Evolutionary conservation across 2,888 invertebrate genomes (phyloP).

Genomic region (Eubasilissa splendida): DNA sequence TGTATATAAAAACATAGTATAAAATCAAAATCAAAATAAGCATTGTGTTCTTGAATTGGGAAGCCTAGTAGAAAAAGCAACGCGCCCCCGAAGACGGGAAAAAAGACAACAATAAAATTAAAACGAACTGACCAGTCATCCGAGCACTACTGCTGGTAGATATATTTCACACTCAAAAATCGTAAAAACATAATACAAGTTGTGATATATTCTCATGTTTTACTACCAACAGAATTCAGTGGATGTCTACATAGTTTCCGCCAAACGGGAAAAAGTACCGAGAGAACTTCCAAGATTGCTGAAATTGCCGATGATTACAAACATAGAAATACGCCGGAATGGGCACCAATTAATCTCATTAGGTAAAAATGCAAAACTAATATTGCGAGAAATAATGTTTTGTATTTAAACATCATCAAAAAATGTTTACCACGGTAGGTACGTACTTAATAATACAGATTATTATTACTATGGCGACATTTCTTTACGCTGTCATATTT

Average conservation of each 20-base stretch:
- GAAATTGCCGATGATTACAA: slow-evolving; percentile 85
- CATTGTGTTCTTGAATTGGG: too few species aligned
- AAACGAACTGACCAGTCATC: too few species aligned
- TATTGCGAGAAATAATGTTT: background rate
- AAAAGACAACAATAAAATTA: too few species aligned
- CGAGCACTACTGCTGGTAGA: too few species aligned
- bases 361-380: slow-evolving; percentile 64
- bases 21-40: too few species aligned
- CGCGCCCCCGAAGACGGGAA: too few species aligned
- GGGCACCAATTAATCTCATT: slow-evolving; percentile 80
- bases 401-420: background rate
- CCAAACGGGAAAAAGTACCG: slow-evolving; percentile 3
- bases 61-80: too few species aligned
- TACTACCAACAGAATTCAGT: slow-evolving; percentile 1
- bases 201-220: too few species aligned
- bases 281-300: slow-evolving; percentile 75
- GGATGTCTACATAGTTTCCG: slow-evolving; percentile 10
- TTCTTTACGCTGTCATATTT: background rate
- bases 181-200: too few species aligned
- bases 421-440: background rate
- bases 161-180: background rate
- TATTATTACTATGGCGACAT: slow-evolving; percentile 3
- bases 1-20: too few species aligned
- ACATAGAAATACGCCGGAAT: slow-evolving; percentile 80
- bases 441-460: background rate